Percentiles rank a stretch among this genome's conserved stretches.
phyloP scores from a whole-genome alignment of 2,888 invertebrate genomes.

The Trissonchulus latispiculum region DNA sequence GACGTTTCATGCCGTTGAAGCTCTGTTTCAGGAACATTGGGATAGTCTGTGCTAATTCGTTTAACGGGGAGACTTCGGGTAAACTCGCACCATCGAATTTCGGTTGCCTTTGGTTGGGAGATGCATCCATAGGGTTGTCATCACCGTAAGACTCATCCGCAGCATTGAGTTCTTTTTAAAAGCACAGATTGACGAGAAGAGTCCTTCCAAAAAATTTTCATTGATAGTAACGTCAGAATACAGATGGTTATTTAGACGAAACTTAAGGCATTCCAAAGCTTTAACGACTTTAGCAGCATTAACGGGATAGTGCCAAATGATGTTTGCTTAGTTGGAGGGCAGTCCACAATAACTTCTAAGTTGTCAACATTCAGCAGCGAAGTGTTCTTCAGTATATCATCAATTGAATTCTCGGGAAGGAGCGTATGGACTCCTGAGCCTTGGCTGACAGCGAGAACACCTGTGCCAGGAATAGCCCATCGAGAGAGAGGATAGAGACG shows the following conservation, averaged over 20 bases:
- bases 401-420: background rate
- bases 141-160: too few species aligned
- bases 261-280: too few species aligned
- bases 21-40: background rate
- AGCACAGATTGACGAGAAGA: background rate
- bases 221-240: too few species aligned
- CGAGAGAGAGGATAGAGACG: background rate
- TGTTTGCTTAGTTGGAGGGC: too few species aligned
- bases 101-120: background rate
- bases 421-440: background rate
- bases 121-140: too few species aligned
- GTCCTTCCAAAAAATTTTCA: background rate
- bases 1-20: background rate
- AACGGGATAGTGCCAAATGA: too few species aligned
- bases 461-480: background rate
- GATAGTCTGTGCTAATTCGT: background rate
- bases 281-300: too few species aligned
- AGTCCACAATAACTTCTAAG: too few species aligned
- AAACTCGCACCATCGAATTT: background rate
- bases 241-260: too few species aligned
- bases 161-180: too few species aligned
- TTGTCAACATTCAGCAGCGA: background rate
- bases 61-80: background rate
- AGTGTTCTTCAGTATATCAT: background rate
- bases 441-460: background rate